These are phyloP conservation scores for Darevskia nairensis DNA, from an alignment of 2,797 vertebrate genomes.

Conservation along the genomic window DNA sequence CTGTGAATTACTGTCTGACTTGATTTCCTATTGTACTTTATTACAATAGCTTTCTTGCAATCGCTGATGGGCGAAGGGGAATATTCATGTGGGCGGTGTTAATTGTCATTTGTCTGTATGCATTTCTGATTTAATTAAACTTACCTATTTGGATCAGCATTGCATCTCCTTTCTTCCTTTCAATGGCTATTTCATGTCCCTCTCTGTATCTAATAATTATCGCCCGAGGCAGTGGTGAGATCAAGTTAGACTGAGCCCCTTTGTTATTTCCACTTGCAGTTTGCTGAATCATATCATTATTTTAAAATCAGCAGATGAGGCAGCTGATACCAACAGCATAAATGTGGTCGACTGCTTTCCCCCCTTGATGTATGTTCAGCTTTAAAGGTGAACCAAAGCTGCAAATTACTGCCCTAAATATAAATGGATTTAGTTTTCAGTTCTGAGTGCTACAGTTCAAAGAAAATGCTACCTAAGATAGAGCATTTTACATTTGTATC, in stretches of 20 bases:
- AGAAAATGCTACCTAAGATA: not conserved
- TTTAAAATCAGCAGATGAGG: slow-evolving; percentile 55
- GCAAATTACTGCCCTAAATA: slow-evolving; percentile 20
- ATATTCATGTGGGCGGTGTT: slow-evolving; percentile 39
- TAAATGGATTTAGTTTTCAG: not conserved
- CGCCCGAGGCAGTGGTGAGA: slow-evolving; percentile 46
- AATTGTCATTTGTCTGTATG: slow-evolving; percentile 46
- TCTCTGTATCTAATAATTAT: slow-evolving; percentile 63
- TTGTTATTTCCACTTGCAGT: slow-evolving; percentile 52
- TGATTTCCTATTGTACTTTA: slow-evolving; percentile 37
- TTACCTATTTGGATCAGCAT: slow-evolving; percentile 43
- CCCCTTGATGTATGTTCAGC: not conserved
- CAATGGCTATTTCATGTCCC: slow-evolving; percentile 47
- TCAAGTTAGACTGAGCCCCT: slow-evolving; percentile 53
- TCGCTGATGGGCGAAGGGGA: slow-evolving; percentile 46
- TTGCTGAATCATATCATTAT: slow-evolving; percentile 49
- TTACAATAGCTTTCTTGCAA: slow-evolving; percentile 49
- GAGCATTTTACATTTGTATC: too few relatives aligned
- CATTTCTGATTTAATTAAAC: slow-evolving; percentile 53
- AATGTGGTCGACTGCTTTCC: not conserved
- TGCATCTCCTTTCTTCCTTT: slow-evolving; percentile 53
- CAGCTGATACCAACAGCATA: slow-evolving; percentile 17
- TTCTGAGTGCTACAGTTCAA: not conserved
- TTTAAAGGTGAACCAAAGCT: slow-evolving; percentile 28
- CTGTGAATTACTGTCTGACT: slow-evolving; percentile 43